A percentile compares a stretch with the other conserved stretches of the same genome.
Conservation (phyloP, 2,797 vertebrate species). For the Sebastes vulpes region DNA sequence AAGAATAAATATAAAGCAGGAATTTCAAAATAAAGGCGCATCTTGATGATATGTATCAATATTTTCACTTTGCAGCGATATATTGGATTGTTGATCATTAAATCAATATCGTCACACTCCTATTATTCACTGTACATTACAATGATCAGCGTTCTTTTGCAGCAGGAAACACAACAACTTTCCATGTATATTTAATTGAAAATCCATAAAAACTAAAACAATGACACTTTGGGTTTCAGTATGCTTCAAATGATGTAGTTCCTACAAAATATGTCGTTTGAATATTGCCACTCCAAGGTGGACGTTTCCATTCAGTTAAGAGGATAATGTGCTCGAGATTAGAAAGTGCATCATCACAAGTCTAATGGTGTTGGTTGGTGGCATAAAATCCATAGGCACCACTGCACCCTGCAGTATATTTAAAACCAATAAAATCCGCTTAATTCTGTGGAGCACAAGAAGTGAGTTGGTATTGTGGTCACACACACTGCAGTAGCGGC, state of each 20-base stretch:
- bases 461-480: neutral
- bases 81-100: too few species aligned
- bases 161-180: neutral
- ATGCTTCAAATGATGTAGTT: neutral
- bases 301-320: neutral
- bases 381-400: conserved; percentile 31
- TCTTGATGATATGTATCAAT: neutral
- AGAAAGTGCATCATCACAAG: conserved; percentile 1
- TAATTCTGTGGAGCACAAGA: neutral
- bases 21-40: neutral
- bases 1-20: neutral
- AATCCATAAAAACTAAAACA: neutral
- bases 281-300: neutral
- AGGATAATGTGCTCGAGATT: neutral
- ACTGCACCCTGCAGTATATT: neutral
- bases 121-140: neutral
- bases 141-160: neutral
- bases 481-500: neutral
- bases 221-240: neutral
- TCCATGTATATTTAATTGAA: neutral
- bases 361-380: conserved; percentile 9
- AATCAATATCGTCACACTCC: too few species aligned
- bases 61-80: neutral
- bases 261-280: neutral
- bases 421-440: neutral